Conservation (phyloP, 2,113 vertebrate genomes). For the Salvator merianae region DNA sequence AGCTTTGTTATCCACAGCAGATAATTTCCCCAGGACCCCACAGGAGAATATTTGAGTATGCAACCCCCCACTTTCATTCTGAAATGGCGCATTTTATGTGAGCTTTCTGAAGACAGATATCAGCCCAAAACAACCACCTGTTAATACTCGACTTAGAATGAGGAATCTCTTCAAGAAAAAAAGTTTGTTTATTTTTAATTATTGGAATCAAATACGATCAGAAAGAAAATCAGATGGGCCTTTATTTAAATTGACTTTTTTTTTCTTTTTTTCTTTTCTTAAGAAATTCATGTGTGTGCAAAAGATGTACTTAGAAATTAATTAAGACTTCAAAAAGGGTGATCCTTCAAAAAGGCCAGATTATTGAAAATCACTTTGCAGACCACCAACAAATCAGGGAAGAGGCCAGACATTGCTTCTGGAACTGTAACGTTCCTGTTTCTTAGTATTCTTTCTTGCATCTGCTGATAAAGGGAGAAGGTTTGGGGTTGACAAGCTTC, state of each 20-base stretch:
- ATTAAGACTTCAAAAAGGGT: neutral
- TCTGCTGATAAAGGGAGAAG: neutral
- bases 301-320: neutral
- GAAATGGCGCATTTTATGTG: neutral
- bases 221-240: neutral
- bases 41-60: neutral
- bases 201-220: neutral
- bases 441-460: neutral
- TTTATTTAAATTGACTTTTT: neutral
- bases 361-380: neutral
- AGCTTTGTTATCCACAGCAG: neutral
- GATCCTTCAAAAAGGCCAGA: neutral
- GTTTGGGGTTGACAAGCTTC: neutral
- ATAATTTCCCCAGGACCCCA: no score
- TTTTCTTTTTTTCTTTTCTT: neutral
- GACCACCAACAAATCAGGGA: neutral
- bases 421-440: neutral
- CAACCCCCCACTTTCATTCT: no score
- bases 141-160: neutral
- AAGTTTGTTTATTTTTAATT: neutral
- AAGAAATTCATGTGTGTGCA: neutral
- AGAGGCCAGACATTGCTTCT: neutral
- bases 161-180: neutral
- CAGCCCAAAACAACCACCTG: neutral
- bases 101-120: neutral